Evolutionary conservation across 1,140 invertebrate genomes (phyloP).

Genomic region (Drepana arcuata): DNA sequence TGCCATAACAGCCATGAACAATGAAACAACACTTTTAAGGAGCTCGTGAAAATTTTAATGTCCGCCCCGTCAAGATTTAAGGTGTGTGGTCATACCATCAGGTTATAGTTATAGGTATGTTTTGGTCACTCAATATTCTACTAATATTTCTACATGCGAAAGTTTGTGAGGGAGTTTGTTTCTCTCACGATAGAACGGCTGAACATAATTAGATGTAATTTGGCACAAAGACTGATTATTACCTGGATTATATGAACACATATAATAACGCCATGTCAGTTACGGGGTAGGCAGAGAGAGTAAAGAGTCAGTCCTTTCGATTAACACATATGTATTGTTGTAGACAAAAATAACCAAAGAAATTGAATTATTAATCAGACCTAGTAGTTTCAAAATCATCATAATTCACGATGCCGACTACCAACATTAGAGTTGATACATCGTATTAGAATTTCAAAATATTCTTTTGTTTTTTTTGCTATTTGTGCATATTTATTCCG

Average conservation of each 20-base stretch:
- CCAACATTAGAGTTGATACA: too few species aligned
- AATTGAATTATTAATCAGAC: too few species aligned
- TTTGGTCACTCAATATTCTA: neutral
- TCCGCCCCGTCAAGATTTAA: constrained; percentile 50
- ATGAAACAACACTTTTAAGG: constrained; percentile 59
- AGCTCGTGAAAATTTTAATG: constrained; percentile 61
- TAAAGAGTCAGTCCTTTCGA: too few species aligned
- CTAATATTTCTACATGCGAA: neutral
- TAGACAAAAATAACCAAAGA: too few species aligned
- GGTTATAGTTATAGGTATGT: neutral
- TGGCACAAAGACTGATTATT: neutral
- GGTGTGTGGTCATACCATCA: constrained; percentile 7
- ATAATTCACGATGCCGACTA: too few species aligned
- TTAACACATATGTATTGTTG: too few species aligned
- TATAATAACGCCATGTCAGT: neutral
- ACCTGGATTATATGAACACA: neutral
- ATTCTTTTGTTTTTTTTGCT: too few species aligned
- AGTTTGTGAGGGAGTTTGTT: neutral
- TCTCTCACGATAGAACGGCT: neutral
- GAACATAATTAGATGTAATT: neutral
- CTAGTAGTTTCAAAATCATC: too few species aligned
- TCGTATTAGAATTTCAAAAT: too few species aligned
- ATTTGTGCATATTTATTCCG: too few species aligned
- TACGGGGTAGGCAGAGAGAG: too few species aligned
- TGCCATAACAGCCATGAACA: constrained; percentile 41